Base-by-base conservation (phyloP, 2,797 vertebrate genomes). In the Crax fasciolata region DNA sequence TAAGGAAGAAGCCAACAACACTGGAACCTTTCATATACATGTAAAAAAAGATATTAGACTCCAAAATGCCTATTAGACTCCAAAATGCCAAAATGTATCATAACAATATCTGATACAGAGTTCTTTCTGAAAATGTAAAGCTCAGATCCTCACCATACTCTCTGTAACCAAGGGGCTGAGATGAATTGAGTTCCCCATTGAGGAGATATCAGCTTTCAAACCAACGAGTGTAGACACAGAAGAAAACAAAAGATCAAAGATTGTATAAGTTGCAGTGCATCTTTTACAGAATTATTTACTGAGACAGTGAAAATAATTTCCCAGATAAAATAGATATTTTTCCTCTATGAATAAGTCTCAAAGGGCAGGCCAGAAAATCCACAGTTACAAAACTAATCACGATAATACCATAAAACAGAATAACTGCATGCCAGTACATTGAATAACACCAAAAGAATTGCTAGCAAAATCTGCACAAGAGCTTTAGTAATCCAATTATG, bases 21-120 rank as follows among this genome's bases (percentile, higher is more conserved):
- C 0, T 10, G 8, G 16, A 27, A 9, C 52, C 16, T 57, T 41
- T 11, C 8, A 32, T 6, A 38, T 30, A 5, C 8, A 32, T 30
- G 9, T 38, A 7, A 14, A 9, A 66, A 35, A 72, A 83, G 12
- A 1, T 27, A 20, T 27, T 61, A 57, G 30, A 44, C 38, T 70
- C 9, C 13, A 63, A 80, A 84, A 80, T 48, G 2, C 23, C 23
- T 82, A 10, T 65, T 62, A n/a, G n/a, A n/a, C n/a, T n/a, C n/a
- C n/a, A n/a, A n/a, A n/a, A n/a, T n/a, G n/a, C n/a, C n/a, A n/a
- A n/a, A n/a, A n/a, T n/a, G n/a, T n/a, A n/a, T n/a, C n/a, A n/a
- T n/a, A n/a, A n/a, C 12, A 66, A 54, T 27, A 76, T 1, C 10
- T 46, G 13, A 3, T 51, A 27, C 4, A 39, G 10, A 0, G 58